Base-by-base conservation (phyloP, 1,140 invertebrate species). In the Oreohelix idahoensis region DNA sequence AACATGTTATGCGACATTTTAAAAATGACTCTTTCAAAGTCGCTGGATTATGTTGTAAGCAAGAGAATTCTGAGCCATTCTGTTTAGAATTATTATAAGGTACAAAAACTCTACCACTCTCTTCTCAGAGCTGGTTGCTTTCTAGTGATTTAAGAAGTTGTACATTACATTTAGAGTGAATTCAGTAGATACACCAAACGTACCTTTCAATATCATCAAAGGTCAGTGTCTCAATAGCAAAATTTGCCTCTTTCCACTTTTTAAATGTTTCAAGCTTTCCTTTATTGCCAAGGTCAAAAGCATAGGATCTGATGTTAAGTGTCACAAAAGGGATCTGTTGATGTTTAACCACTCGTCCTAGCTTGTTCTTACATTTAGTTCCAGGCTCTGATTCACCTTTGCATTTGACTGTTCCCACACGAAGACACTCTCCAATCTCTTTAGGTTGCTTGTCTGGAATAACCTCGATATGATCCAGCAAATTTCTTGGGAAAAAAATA, bases 381-480 rank as follows among this genome's bases (percentile, higher is more conserved):
- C 63, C 63, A 15, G 63, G n/a, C 20, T 66, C 63, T 32, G 63
- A n/a, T 66, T 66, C 63, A 29, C 63, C 63, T 66, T 32, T 66
- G 29, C 63, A 66, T 66, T 32, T 32, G 29, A 66, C 63, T 8
- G 11, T 66, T 66, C 63, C 63, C n/a, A 66, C 29, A 29, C 1
- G 1, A 29, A 66, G 63, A 32, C n/a, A 66, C 1, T 32, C 63
- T 66, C 17, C 63, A 66, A 32, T 66, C 20, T 32, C n/a, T 66
- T 29, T 66, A 66, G 63, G 63, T 23, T 66, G 5, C 17, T 29
- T 66, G 2, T 32, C 11, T 66, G 63, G 63, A 8, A 66, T 17
- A 66, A 66, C 63, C 29, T 66, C 29, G 17, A 66, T 66, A 35
- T 66, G 63, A 66, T 66, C 63, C n/a, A 66, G 63, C 29, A 66